These are phyloP conservation scores for Pseudochaenichthys georgianus DNA, from an alignment of 2,797 vertebrate genomes.

Conservation along the genomic window DNA sequence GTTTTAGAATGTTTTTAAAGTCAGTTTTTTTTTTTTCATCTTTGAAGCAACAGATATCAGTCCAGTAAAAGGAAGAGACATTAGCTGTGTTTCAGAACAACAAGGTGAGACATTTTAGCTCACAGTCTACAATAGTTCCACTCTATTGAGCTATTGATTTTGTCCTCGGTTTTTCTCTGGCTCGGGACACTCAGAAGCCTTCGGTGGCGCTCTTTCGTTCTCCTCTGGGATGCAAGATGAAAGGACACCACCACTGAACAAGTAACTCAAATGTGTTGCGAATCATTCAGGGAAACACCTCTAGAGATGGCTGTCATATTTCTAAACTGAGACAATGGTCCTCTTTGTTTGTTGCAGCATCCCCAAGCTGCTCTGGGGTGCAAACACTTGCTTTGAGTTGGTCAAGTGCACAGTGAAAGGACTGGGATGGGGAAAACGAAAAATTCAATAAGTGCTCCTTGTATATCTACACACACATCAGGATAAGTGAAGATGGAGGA, in stretches of 20 bases:
- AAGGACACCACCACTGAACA: slow-evolving; percentile 67
- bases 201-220: slow-evolving; percentile 67
- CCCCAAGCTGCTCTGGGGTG: slow-evolving; percentile 54
- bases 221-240: slow-evolving; percentile 71
- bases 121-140: slow-evolving; percentile 75
- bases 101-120: slow-evolving; percentile 83
- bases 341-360: slow-evolving; percentile 56
- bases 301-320: slow-evolving; percentile 67
- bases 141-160: slow-evolving; percentile 85
- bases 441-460: slow-evolving; percentile 54
- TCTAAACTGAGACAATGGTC: slow-evolving; percentile 76
- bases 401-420: slow-evolving; percentile 53
- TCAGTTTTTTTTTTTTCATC: slow-evolving; percentile 9
- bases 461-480: slow-evolving; percentile 24
- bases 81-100: slow-evolving; percentile 83
- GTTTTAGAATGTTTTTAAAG: slow-evolving; percentile 2
- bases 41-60: slow-evolving; percentile 77
- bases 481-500: slow-evolving; percentile 13
- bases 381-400: slow-evolving; percentile 48
- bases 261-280: slow-evolving; percentile 65
- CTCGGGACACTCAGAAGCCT: slow-evolving; percentile 58
- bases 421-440: slow-evolving; percentile 27
- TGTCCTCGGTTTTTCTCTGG: slow-evolving; percentile 51
- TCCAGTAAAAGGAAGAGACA: slow-evolving; percentile 60
- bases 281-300: slow-evolving; percentile 68